phyloP scores from a whole-genome alignment of 2,113 vertebrate genomes.

The Austrofundulus limnaeus region DNA sequence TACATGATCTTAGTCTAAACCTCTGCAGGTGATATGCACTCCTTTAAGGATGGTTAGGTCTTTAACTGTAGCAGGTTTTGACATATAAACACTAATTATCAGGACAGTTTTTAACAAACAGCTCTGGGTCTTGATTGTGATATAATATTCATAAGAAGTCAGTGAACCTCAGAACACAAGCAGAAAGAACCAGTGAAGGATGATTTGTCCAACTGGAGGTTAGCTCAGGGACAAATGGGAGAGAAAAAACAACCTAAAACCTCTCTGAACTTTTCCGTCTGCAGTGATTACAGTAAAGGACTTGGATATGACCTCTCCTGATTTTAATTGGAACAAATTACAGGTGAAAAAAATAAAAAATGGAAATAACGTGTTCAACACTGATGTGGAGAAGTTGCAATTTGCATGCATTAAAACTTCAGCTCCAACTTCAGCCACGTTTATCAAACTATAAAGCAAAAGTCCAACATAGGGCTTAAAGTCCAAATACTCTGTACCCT shows the following conservation, averaged over 20 bases:
- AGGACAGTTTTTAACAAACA: background rate
- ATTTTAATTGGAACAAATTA: constrained; percentile 25
- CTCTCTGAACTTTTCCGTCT: background rate
- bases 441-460: constrained; percentile 36
- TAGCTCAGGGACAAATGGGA: background rate
- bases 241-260: constrained; percentile 2
- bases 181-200: no score
- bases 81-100: background rate
- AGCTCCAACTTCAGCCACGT: constrained; percentile 19
- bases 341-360: constrained; percentile 21
- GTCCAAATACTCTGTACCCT: constrained; percentile 11
- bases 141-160: background rate
- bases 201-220: background rate
- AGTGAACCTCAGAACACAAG: background rate
- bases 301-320: constrained; percentile 6
- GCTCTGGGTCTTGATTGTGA: background rate
- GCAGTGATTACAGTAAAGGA: background rate
- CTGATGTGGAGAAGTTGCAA: constrained; percentile 30
- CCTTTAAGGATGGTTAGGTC: no score
- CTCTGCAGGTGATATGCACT: no score
- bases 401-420: constrained; percentile 46
- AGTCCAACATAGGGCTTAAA: constrained; percentile 10
- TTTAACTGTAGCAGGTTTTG: background rate
- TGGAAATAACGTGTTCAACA: constrained; percentile 5
- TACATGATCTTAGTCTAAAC: no score